Evolutionary conservation across 2,113 vertebrate species (phyloP).

Genomic region (Coryphaenoides rupestris): DNA sequence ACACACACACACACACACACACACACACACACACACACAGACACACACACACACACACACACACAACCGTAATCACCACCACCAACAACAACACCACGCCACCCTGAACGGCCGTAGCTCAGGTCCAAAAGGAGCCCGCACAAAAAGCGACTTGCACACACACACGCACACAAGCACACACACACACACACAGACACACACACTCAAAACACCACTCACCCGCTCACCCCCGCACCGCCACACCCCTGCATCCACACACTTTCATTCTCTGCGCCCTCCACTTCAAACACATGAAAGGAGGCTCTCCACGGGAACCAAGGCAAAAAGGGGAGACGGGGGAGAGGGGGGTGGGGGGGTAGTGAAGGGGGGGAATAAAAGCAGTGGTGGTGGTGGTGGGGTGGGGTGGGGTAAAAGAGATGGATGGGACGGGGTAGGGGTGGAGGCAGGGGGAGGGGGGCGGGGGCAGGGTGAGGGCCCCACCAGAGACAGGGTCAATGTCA

Average conservation of each 20-base stretch:
- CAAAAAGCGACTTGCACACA: slow-evolving; percentile 55
- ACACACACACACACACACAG: too few species aligned
- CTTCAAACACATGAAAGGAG: slow-evolving; percentile 82
- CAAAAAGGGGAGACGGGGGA: slow-evolving; percentile 59
- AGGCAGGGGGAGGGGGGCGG: slow-evolving; percentile 35
- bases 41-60: too few species aligned
- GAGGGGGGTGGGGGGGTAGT: slow-evolving; percentile 29
- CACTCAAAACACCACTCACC: slow-evolving; percentile 6
- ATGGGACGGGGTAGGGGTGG: slow-evolving; percentile 18
- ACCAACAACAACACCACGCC: slow-evolving; percentile 18
- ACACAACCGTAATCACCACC: slow-evolving; percentile 7
- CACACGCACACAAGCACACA: slow-evolving; percentile 29
- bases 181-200: slow-evolving; percentile 35
- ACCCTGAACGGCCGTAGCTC: slow-evolving; percentile 57
- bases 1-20: slow-evolving; percentile 6
- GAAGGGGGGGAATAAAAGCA: slow-evolving; percentile 55
- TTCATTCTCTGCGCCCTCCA: slow-evolving; percentile 75
- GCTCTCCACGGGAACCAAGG: slow-evolving; percentile 74
- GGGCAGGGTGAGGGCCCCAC: slow-evolving; percentile 43
- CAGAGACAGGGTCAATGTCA: slow-evolving; percentile 65
- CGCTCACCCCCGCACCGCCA: slow-evolving; percentile 23
- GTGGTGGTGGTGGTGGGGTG: slow-evolving; percentile 38
- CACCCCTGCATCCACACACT: slow-evolving; percentile 52
- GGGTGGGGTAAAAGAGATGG: slow-evolving; percentile 14
- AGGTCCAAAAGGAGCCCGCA: slow-evolving; percentile 59